Conservation (phyloP, 2,797 vertebrate species). For the Choloepus didactylus region DNA sequence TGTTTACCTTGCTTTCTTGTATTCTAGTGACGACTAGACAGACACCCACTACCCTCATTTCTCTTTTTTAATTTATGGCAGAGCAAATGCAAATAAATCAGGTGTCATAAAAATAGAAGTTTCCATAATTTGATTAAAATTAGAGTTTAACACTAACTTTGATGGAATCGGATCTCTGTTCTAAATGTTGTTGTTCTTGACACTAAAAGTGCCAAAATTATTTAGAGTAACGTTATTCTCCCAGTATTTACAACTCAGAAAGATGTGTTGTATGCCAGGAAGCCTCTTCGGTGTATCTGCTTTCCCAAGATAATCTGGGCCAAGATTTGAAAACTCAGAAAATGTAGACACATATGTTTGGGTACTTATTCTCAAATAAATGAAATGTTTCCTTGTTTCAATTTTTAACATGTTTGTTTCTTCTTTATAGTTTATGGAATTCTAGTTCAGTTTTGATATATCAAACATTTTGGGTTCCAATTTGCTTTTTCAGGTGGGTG, state of each 20-base stretch:
- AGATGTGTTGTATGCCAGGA: slow-evolving; percentile 50
- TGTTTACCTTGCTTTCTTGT: neutral
- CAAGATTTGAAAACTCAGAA: slow-evolving; percentile 72
- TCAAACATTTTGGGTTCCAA: neutral
- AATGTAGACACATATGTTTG: slow-evolving; percentile 68
- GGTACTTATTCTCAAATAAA: slow-evolving; percentile 71
- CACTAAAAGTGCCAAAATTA: slow-evolving; percentile 66
- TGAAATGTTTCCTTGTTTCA: slow-evolving; percentile 73
- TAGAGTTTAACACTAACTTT: slow-evolving; percentile 55
- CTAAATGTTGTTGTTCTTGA: slow-evolving; percentile 69
- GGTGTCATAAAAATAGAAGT: slow-evolving; percentile 53
- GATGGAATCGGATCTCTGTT: slow-evolving; percentile 64
- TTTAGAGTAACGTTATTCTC: slow-evolving; percentile 66
- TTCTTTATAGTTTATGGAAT: slow-evolving; percentile 50
- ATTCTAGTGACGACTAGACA: neutral
- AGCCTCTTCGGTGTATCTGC: slow-evolving; percentile 55
- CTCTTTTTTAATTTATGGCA: slow-evolving; percentile 30
- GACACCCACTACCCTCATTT: neutral
- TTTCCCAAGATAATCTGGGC: slow-evolving; percentile 70
- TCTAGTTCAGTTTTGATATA: slow-evolving; percentile 55
- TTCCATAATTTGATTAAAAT: slow-evolving; percentile 65
- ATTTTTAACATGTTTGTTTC: slow-evolving; percentile 69
- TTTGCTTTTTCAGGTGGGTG: neutral
- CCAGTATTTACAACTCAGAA: slow-evolving; percentile 72
- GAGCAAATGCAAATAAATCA: slow-evolving; percentile 60